Evolutionary conservation across 2,113 vertebrate species (phyloP).

Genomic region (Silurus glanis): DNA sequence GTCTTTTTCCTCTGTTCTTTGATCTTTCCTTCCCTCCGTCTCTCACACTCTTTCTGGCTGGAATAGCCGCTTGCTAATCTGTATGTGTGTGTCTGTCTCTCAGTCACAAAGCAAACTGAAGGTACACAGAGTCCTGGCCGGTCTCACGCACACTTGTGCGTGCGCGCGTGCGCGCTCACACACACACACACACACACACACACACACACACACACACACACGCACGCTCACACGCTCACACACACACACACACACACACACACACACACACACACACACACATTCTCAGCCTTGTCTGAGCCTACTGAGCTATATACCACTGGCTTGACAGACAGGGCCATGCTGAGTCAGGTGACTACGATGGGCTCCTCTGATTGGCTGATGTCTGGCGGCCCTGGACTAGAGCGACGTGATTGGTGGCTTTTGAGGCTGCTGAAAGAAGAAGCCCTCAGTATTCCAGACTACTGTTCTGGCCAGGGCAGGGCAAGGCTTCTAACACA

Average conservation of each 20-base stretch:
- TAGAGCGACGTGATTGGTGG: conserved; percentile 79
- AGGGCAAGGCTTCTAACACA: conserved; percentile 46
- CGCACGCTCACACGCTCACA: conserved; percentile 51
- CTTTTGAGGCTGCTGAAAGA: conserved; percentile 79
- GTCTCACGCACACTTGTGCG: conserved; percentile 4
- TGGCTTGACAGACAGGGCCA: conserved; percentile 87
- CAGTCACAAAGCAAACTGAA: conserved; percentile 48
- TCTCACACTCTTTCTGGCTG: background rate
- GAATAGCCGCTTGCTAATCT: background rate
- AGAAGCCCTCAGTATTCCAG: conserved; percentile 77
- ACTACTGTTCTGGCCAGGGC: conserved; percentile 74
- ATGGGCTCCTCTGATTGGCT: conserved; percentile 77
- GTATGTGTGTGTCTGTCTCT: conserved; percentile 7
- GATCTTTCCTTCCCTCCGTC: background rate
- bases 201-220: conserved; percentile 41
- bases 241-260: conserved; percentile 36
- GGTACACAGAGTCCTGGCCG: conserved; percentile 47
- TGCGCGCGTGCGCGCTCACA: too few species aligned
- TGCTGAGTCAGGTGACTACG: conserved; percentile 81
- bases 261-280: conserved; percentile 33
- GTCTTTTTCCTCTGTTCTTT: background rate
- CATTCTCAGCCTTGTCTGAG: conserved; percentile 73
- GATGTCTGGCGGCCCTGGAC: conserved; percentile 65
- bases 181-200: conserved; percentile 45
- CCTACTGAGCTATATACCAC: conserved; percentile 90